Evolutionary conservation across 2,888 invertebrate genomes (phyloP), one percentile per base, ranked within the genome.

Genomic region (Argyresthia goedartella): DNA sequence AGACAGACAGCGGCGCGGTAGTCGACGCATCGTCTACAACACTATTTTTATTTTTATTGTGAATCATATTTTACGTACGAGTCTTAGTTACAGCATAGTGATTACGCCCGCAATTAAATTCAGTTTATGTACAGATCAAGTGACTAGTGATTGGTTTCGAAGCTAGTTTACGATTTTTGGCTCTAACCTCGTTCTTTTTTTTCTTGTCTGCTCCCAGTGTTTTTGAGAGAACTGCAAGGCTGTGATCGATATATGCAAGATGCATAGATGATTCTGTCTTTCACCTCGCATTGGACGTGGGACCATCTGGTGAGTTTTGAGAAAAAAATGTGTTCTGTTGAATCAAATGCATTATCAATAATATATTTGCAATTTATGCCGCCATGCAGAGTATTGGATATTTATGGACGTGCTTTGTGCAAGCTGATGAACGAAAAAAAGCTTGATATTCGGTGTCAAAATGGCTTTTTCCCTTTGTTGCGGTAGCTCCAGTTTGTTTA

Each of bases 401-500:
- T 63, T 60, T 13, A 6, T 55, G 56, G 57, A 60, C 53, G 49
- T 54, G 49, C 53, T 34, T 36, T 2, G 33, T 4, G 25, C 33
- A 10, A 8, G 25, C n/a, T 15, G 3, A 11, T 8, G 42, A 13
- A 14, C 34, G 9, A 44, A 35, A 14, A 35, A 51, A 51, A 55
- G 51, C 52, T 58, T 59, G 56, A 54, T 64, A 67, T 66, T 69
- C 61, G 54, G 54, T 54, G 54, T 57, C 52, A 54, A 69, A 72
- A 67, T 68, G 66, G 65, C 67, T 67, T 8, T 48, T 36, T 8
- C 35, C 67, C 75, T 74, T 81, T 84, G 82, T 86, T 85, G 84
- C 81, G 85, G 85, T 84, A 86, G 84, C 78, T 81, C 74, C 82
- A 81, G 87, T 87, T 87, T 87, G 87, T 87, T 87, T 87, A 87